phyloP scores from a whole-genome alignment of 2,113 vertebrate genomes.

The Epinephelus lanceolatus region DNA sequence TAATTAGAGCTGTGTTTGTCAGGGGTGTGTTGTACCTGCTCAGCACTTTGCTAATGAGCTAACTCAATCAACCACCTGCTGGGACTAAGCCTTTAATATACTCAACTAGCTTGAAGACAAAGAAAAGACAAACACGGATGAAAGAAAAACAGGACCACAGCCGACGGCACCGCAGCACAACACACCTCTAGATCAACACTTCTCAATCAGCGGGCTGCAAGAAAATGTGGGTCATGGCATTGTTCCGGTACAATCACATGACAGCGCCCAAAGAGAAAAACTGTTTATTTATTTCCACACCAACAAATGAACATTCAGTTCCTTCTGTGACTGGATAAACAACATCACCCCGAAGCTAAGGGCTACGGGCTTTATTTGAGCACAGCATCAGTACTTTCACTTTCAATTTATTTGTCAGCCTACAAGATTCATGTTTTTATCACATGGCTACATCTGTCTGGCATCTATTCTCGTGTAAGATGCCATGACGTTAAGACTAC shows the following conservation, averaged over 20 bases:
- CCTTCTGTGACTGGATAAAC: background rate
- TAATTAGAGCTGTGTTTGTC: constrained; percentile 80
- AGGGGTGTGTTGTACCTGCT: constrained; percentile 75
- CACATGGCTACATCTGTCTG: background rate
- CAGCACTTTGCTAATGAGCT: constrained; percentile 81
- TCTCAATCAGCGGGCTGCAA: background rate
- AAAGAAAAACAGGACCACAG: constrained; percentile 37
- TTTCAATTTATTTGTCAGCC: background rate
- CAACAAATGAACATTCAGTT: background rate
- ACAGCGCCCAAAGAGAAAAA: background rate
- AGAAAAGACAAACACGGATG: constrained; percentile 40
- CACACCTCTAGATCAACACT: constrained; percentile 14
- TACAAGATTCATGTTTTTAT: background rate
- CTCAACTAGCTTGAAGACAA: constrained; percentile 42
- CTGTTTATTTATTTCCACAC: background rate
- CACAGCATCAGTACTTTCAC: background rate
- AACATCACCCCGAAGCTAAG: background rate
- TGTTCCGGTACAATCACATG: background rate
- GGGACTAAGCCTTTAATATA: constrained; percentile 67
- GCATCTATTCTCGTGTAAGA: background rate
- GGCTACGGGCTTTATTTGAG: background rate
- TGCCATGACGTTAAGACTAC: background rate
- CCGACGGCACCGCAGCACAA: background rate
- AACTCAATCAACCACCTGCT: constrained; percentile 79
- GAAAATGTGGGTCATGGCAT: constrained; percentile 24